Base-by-base conservation (phyloP, 35 echinoderm and acorn worm genomes). In the Stichopus chloronotus region DNA sequence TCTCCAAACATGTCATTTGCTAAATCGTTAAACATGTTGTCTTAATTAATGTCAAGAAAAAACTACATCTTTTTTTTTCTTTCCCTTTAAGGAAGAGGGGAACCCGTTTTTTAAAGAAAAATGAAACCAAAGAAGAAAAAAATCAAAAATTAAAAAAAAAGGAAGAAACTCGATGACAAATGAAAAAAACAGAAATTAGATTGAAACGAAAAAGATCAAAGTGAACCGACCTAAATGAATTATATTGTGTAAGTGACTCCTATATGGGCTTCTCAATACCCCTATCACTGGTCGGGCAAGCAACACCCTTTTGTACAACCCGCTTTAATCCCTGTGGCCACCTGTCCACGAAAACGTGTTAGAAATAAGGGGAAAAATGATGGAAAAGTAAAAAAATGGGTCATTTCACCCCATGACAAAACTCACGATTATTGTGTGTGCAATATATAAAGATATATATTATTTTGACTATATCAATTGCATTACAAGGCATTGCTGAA, bases 291-390 rank as follows among this genome's bases (percentile, higher is more conserved):
- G 69, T 74, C 69, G 13, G 69, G 17, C 69, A 74, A 5, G 22
- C 69, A 3, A 74, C 30, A 21, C 17, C 17, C 69, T 74, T 74
- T 74, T 74, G 69, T 74, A 74, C 69, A 19, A 74, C 12, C 69
- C 17, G 19, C 13, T 20, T 74, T n/a, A 21, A 7, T 74, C 12
- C 19, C 22, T 74, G 17, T 74, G 6, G 69, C 69, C 69, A 74
- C 69, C 69, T 74, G 69, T 74, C 69, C 3, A 74, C 69, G 69
- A 74, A 74, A 74, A 74, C 30, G 69, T 74, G 69, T 43, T 43
- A 43, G 30, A 43, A 43, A 43, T 43, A 43, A 43, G 30, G 30
- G 30, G 30, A 43, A 43, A 43, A 43, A 43, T 43, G 30, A 43
- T 43, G 30, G 30, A 43, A 74, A 74, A 16, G 22, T 6, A 7